Percentiles rank a stretch among this genome's conserved stretches.
phyloP scores from a whole-genome alignment of 2,113 vertebrate genomes.

The Amphiprion ocellaris region DNA sequence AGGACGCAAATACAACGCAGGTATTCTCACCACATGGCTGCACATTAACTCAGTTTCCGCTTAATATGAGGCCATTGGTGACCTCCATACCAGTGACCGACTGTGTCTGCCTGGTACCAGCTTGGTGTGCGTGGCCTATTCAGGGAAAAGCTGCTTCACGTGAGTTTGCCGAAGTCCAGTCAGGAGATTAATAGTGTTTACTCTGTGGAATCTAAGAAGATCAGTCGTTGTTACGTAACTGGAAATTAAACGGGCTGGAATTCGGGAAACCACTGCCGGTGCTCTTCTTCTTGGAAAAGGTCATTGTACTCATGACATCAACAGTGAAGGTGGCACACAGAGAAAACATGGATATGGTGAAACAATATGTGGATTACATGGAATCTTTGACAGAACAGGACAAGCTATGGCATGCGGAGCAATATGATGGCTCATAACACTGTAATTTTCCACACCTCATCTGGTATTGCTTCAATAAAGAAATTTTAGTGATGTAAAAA shows the following conservation, averaged over 20 bases:
- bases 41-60: conserved; percentile 12
- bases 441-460: not conserved
- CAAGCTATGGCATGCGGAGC: conserved; percentile 32
- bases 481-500: conserved; percentile 38
- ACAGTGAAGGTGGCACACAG: not conserved
- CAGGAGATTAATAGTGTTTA: conserved; percentile 66
- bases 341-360: not conserved
- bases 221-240: conserved; percentile 74
- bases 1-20: conserved; percentile 38
- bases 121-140: conserved; percentile 8
- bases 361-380: conserved; percentile 12
- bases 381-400: conserved; percentile 4
- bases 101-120: conserved; percentile 60
- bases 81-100: conserved; percentile 11
- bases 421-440: not conserved
- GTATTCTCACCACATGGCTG: conserved; percentile 26
- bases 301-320: not conserved
- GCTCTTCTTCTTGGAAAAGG: not conserved
- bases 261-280: conserved; percentile 18
- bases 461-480: conserved; percentile 2
- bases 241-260: conserved; percentile 31
- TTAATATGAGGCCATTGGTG: not conserved
- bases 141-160: conserved; percentile 74
- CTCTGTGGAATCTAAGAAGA: conserved; percentile 75
- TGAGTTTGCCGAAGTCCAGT: conserved; percentile 51